These are phyloP conservation scores for Coelinius sp. DNA, from an alignment of 2,888 invertebrate species.

Conservation along the genomic window DNA sequence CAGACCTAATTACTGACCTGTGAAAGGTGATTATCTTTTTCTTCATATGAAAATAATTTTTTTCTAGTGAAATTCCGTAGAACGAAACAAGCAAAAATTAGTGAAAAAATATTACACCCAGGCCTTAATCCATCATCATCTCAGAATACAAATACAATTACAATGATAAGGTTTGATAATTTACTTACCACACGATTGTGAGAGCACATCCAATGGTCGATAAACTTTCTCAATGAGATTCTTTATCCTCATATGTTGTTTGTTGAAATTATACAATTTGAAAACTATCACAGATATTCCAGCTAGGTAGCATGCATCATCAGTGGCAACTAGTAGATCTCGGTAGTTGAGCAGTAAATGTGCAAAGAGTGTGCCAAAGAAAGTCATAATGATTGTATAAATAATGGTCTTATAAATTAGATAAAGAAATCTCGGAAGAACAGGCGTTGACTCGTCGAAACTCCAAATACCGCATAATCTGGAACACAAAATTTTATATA, in stretches of 20 bases:
- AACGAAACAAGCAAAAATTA: no score
- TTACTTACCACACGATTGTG: constrained; percentile 50
- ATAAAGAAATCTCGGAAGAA: constrained; percentile 41
- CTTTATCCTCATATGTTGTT: constrained; percentile 44
- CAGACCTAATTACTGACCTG: no score
- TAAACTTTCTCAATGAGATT: constrained; percentile 40
- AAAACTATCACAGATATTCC: constrained; percentile 55
- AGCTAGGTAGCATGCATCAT: constrained; percentile 57
- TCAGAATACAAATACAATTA: no score
- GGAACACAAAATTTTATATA: neutral
- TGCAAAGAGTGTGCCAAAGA: constrained; percentile 49
- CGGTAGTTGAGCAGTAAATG: constrained; percentile 50
- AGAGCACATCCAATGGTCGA: constrained; percentile 46
- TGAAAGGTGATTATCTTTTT: no score
- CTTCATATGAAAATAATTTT: no score
- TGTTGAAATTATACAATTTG: constrained; percentile 53
- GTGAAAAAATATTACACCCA: no score
- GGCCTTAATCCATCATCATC: no score
- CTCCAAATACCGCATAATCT: constrained; percentile 42
- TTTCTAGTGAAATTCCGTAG: no score
- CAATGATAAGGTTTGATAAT: neutral
- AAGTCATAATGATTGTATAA: constrained; percentile 46
- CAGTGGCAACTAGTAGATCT: constrained; percentile 53
- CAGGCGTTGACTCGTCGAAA: constrained; percentile 27
- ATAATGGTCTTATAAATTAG: constrained; percentile 49